Conservation (phyloP, 2,113 vertebrate genomes). For the Macaca nemestrina region DNA sequence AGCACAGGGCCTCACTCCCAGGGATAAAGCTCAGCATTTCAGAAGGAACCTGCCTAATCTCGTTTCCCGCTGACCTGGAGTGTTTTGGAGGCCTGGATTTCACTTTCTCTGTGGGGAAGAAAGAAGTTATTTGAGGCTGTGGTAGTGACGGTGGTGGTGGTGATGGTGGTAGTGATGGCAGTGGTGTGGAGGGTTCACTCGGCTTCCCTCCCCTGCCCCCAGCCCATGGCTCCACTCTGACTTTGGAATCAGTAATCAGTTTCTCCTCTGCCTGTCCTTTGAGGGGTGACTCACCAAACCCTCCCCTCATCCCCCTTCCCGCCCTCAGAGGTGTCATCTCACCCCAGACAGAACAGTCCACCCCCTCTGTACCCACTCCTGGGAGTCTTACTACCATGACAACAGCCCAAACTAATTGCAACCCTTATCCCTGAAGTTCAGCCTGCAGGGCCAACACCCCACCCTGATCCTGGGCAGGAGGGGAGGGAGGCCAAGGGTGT, state of each 20-base stretch:
- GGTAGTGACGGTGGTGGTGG: neutral
- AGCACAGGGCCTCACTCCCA: neutral
- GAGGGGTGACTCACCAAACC: slow-evolving; percentile 73
- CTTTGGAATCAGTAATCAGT: slow-evolving; percentile 48
- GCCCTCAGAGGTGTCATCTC: slow-evolving; percentile 68
- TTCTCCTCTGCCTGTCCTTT: slow-evolving; percentile 70
- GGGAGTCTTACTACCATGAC: slow-evolving; percentile 67
- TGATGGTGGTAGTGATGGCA: neutral
- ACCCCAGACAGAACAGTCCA: slow-evolving; percentile 70
- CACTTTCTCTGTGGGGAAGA: neutral
- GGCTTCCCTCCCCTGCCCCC: neutral
- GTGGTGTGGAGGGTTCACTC: neutral
- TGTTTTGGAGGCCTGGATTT: neutral
- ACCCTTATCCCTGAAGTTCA: slow-evolving; percentile 66
- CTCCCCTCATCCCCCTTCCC: slow-evolving; percentile 58
- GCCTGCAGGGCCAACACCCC: slow-evolving; percentile 46
- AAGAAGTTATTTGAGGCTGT: neutral
- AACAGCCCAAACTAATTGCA: slow-evolving; percentile 74
- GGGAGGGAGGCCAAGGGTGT: slow-evolving; percentile 38
- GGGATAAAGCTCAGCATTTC: neutral
- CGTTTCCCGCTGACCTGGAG: neutral
- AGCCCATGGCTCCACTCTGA: slow-evolving; percentile 12
- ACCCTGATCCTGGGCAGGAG: slow-evolving; percentile 20
- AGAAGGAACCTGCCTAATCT: neutral
- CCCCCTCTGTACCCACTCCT: slow-evolving; percentile 68